Evolutionary conservation across 2,797 vertebrate genomes (phyloP).

Genomic region (Acipenser oxyrinchus): DNA sequence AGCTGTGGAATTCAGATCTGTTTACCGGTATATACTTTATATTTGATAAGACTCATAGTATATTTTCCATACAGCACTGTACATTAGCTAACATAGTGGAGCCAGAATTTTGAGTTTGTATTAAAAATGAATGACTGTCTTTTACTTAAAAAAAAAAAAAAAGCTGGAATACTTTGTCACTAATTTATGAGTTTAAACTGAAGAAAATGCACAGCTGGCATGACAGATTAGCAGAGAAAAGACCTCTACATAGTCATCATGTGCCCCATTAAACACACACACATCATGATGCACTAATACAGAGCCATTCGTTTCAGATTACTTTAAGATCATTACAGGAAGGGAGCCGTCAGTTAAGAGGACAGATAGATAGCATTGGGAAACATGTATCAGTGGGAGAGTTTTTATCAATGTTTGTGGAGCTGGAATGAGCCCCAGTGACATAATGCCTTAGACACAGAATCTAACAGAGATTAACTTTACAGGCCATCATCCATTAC

Average conservation of each 20-base stretch:
- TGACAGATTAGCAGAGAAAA: constrained; percentile 17
- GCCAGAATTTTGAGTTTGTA: constrained; percentile 19
- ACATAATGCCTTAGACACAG: background rate
- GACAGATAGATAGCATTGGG: background rate
- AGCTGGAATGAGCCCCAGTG: background rate
- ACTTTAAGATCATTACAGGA: background rate
- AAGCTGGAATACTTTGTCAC: constrained; percentile 16
- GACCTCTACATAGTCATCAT: constrained; percentile 11
- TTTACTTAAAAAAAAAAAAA: constrained; percentile 5
- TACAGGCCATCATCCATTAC: background rate
- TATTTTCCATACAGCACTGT: background rate
- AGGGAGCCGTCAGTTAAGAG: background rate
- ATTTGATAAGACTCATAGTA: too few species aligned
- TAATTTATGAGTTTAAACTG: constrained; percentile 24
- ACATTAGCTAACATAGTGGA: background rate
- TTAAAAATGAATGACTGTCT: constrained; percentile 16
- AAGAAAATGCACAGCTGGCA: background rate
- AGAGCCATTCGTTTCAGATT: background rate
- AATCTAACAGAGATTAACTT: background rate
- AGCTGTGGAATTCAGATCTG: too few species aligned
- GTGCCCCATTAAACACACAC: constrained; percentile 16
- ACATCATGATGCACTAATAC: constrained; percentile 18
- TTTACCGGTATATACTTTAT: too few species aligned
- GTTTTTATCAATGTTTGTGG: background rate
- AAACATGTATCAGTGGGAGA: background rate